phyloP scores from a whole-genome alignment of 2,888 invertebrate species.

The Caenorhabditis drosophilae region DNA sequence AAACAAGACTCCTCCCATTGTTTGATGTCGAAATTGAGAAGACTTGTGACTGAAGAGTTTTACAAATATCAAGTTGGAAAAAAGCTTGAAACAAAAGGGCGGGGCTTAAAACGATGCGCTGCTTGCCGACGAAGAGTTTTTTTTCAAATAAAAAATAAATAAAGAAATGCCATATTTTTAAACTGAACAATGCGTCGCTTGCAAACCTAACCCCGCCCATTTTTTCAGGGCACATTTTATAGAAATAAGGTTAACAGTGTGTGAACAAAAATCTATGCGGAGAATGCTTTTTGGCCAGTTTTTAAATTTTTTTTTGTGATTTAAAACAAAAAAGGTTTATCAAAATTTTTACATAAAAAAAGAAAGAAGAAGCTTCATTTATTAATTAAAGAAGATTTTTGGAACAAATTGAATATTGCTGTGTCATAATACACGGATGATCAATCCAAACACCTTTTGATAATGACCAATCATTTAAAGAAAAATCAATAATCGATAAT shows the following conservation, averaged over 20 bases:
- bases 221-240: slow-evolving; percentile 3
- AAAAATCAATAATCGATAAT: too few species aligned
- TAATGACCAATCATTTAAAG: neutral
- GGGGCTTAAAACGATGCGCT: neutral
- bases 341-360: too few species aligned
- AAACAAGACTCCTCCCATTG: slow-evolving; percentile 3
- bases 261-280: too few species aligned
- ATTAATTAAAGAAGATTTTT: neutral
- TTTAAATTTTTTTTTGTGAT: too few species aligned
- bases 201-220: slow-evolving; percentile 6
- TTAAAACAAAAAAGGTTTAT: too few species aligned
- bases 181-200: neutral
- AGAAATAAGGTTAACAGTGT: too few species aligned
- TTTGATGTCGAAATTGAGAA: slow-evolving; percentile 5
- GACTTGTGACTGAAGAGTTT: too few species aligned
- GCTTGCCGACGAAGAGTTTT: neutral
- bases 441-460: slow-evolving; percentile 7
- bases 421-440: slow-evolving; percentile 1
- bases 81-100: slow-evolving; percentile 3
- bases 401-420: slow-evolving; percentile 8
- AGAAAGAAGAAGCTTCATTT: too few species aligned
- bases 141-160: neutral
- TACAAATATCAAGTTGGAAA: neutral
- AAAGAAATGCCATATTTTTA: neutral
- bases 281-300: too few species aligned